Percentiles rank a stretch among this genome's conserved stretches.
Conservation (phyloP, 2,113 vertebrate species). For the Cyprichromis sp. region DNA sequence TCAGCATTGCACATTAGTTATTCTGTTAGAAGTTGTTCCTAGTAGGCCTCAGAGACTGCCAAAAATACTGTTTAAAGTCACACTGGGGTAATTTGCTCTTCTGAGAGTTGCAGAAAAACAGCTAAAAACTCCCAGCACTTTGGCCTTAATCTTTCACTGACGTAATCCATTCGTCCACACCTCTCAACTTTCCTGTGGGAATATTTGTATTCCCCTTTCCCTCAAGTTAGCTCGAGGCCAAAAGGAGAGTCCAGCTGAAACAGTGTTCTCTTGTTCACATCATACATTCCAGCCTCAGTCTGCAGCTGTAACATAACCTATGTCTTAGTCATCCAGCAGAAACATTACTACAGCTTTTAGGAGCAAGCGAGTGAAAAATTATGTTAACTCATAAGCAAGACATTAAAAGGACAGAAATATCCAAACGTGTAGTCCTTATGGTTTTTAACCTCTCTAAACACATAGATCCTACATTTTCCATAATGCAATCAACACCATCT, state of each 20-base stretch:
- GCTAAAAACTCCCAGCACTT: not conserved
- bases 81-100: not conserved
- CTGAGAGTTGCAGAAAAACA: not conserved
- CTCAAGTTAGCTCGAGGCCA: not conserved
- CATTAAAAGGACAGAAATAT: not conserved
- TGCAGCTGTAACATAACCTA: not conserved
- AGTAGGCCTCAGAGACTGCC: not conserved
- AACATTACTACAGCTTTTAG: not conserved
- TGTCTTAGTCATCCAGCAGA: not conserved
- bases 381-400: not conserved
- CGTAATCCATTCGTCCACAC: not conserved
- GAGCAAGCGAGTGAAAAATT: not conserved
- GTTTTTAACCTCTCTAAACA: not conserved
- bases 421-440: not conserved
- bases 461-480: not conserved
- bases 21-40: not conserved
- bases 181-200: not conserved
- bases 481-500: not conserved
- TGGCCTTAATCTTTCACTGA: constrained; percentile 6
- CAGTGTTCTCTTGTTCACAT: not conserved
- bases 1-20: not conserved
- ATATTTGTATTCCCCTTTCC: not conserved
- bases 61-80: not conserved
- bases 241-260: not conserved
- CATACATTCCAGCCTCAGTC: not conserved